Base-by-base conservation (phyloP, 2,797 vertebrate species). In the Enteromius treurensis region DNA sequence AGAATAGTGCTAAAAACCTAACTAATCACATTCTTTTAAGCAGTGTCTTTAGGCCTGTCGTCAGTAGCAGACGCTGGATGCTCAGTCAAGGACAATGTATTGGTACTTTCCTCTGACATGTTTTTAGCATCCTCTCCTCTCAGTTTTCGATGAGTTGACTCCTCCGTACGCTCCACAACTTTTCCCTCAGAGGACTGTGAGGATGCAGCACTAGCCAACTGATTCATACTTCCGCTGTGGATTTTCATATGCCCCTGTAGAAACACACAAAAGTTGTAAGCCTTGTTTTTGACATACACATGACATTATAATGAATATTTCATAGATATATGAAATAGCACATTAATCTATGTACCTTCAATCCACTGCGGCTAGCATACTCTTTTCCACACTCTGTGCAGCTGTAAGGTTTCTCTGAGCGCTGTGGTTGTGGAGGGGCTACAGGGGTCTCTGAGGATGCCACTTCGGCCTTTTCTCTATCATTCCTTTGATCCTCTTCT, bases 361-460 rank as follows among this genome's bases (percentile, higher is more conserved):
- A 93, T 84, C 95, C 95, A 62, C 95, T 95, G 68, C 95, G 93
- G 89, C 95, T 96, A 68, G 95, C 95, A 0, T 96, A 96, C 3
- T 94, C 94, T 89, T 96, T 96, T 75, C 95, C 95, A 86, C 95
- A 96, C 77, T 95, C 93, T 40, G 91, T 87, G 89, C 95, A 96
- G 91, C 92, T 92, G 90, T 96, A 96, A 60, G 95, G 95, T 89
- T 96, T 96, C 87, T 95, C 95, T 0, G 89, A 88, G 29, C 94
- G 95, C 60, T 91, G 71, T 40, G 88, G 83, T 7, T 88, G 87
- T 51, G 89, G 78, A 77, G 88, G 81, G 21, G 78, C 45, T 51
- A 77, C 82, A 32, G 88, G 77, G 34, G 49, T 64, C 37, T 83
- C 82, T 51, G 87, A 80, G 21, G 73, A 81, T 34, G 86, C 69